Evolutionary conservation across 2,797 vertebrate species (phyloP), one percentile per base, ranked within the genome.

Genomic region (Macrochelys suwanniensis): DNA sequence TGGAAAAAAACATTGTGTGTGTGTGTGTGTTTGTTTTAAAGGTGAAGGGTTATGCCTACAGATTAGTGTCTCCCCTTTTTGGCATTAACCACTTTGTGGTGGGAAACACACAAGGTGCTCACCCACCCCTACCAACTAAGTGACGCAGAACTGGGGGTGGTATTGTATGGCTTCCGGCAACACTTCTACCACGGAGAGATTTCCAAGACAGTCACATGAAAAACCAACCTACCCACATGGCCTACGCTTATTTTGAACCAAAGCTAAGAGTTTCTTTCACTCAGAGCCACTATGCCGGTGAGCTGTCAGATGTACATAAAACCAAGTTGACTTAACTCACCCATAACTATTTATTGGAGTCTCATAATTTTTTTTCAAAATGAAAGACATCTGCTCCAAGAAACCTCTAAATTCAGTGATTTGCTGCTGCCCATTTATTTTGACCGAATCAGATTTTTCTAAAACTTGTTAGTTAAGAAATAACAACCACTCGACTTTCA

Each of bases 401-500:
- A 17, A 74, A 89, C 49, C 28, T 76, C 79, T 68, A 1, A 4
- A 4, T 9, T 31, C 16, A 76, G 79, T 8, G 13, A 21, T 17
- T 76, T 61, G 33, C 79, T 82, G 82, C 6, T 5, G 50, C 53
- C 61, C 53, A 4, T 54, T 28, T 37, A 2, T 6, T 42, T 33
- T 81, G 84, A 42, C 15, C 7, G 89, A 68, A 1, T 33, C 80
- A 11, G 6, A 71, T 45, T 79, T 74, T 79, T 28, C 21, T 11
- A 15, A 78, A 3, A 26, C 3, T 45, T 5, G 8, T 47, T 11
- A 12, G 0, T 33, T n/a, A 47, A 6, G 23, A 33, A 3, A 9
- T 5, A 1, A 54, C 84, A 33, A 0, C 16, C 57, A 16, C 33
- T 0, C 0, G 0, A 56, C 0, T 53, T 42, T 45, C 5, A 25